Evolutionary conservation across 2,113 vertebrate genomes (phyloP).

Genomic region (Mesocricetus auratus): DNA sequence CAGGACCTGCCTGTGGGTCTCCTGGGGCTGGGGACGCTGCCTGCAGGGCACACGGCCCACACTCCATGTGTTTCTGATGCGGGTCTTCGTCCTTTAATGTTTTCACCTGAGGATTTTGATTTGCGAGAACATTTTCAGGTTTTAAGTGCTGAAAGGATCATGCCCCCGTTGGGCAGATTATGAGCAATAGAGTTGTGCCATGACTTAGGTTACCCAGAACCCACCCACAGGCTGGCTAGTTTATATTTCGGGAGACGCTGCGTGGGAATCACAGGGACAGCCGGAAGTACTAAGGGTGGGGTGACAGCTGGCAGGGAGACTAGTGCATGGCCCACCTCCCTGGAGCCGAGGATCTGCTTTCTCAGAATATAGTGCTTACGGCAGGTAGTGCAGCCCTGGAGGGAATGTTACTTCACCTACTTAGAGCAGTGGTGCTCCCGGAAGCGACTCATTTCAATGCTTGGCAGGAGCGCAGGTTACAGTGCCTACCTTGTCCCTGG

Average conservation of each 20-base stretch:
- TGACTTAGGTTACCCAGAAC: background rate
- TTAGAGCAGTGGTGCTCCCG: background rate
- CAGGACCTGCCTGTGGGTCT: background rate
- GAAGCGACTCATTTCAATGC: background rate
- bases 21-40: background rate
- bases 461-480: background rate
- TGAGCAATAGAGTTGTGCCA: background rate
- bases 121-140: background rate
- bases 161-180: background rate
- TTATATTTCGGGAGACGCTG: background rate
- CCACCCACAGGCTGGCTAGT: background rate
- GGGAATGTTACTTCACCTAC: background rate
- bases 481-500: background rate
- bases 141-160: background rate
- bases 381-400: background rate
- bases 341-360: background rate
- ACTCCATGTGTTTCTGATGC: rapidly evolving
- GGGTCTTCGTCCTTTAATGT: background rate
- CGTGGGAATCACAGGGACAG: background rate
- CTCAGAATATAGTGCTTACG: background rate
- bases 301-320: background rate
- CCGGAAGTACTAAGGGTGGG: background rate
- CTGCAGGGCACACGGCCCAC: rapidly evolving
- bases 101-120: background rate
- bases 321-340: background rate